Base-by-base conservation (phyloP, 2,888 invertebrate genomes). In the Nezara viridula region DNA sequence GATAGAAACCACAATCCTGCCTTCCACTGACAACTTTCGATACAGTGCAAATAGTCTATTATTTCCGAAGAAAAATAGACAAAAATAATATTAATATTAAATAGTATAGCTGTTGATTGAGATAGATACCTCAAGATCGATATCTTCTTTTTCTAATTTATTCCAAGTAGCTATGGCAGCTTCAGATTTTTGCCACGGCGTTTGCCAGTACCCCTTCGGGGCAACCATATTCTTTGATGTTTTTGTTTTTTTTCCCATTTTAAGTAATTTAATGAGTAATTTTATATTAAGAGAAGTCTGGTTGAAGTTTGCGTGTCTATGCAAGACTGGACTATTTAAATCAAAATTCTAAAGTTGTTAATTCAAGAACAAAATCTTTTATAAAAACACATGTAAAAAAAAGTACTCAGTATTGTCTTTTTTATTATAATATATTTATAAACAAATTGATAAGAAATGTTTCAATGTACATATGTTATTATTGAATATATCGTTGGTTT, bases 201-300 rank as follows among this genome's bases (percentile, higher is more conserved):
- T 86, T 47, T 89, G 88, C 90, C 90, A 90, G 66, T 86, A 52
- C 5, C 90, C 90, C 86, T 88, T 89, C 10, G 90, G 60, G 12
- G 89, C n/a, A 10, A 89, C 88, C 32, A 49, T 77, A 49, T 1
- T 40, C 4, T 21, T 88, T 47, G 0, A 2, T 24, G n/a, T n/a
- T 1, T 5, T 24, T 12, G 0, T 12, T 86, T 52, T 32, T 24
- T 32, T 86, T 50, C 32, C 1, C 27, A 49, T n/a, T 86, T 27
- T 50, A 86, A 85, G 27, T 27, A 32, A 86, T 86, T 49, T 27
- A 27, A 27, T 49, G 19, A 19, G 6, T 50, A 86, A 32, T 86
- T 86, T 50, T 27, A 49, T 32, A 50, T 2, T 50, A 27, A 49
- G 5, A 5, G 12, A 60, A 2, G 3, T 27, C 12, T 9, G 9